Percentiles rank a stretch among this genome's conserved stretches.
These are phyloP conservation scores for Ladona fulva DNA, from an alignment of 1,140 invertebrate species.

Conservation along the genomic window DNA sequence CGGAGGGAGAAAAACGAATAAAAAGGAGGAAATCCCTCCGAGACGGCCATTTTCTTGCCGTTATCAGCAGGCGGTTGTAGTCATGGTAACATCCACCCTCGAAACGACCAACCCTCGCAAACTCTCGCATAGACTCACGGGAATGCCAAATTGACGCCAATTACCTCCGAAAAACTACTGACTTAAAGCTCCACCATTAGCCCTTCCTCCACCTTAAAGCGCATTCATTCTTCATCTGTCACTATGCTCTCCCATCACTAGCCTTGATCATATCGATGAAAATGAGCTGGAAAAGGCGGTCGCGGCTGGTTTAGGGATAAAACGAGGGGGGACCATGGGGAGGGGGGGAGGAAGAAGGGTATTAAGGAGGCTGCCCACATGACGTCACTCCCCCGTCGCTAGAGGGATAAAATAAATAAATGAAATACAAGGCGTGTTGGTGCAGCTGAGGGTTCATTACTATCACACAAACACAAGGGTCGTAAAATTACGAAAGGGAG, in stretches of 20 bases:
- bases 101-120: too few species aligned
- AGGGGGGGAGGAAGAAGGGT: neutral
- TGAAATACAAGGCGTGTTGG: constrained; percentile 22
- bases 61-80: too few species aligned
- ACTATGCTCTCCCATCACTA: neutral
- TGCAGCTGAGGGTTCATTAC: neutral
- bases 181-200: neutral
- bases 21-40: too few species aligned
- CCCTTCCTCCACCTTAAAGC: neutral
- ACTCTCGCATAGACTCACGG: too few species aligned
- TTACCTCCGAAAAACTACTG: neutral
- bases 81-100: too few species aligned
- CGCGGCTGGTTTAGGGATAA: constrained; percentile 6
- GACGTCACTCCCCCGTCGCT: neutral
- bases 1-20: too few species aligned
- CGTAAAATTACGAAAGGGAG: neutral
- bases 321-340: neutral
- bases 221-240: neutral
- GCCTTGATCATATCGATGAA: neutral
- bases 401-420: too few species aligned
- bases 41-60: too few species aligned
- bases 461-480: constrained; percentile 7
- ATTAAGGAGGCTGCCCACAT: neutral
- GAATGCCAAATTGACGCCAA: neutral
- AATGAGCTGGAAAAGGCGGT: neutral